phyloP scores from a whole-genome alignment of 2,797 vertebrate genomes.

The Peromyscus nudipes region DNA sequence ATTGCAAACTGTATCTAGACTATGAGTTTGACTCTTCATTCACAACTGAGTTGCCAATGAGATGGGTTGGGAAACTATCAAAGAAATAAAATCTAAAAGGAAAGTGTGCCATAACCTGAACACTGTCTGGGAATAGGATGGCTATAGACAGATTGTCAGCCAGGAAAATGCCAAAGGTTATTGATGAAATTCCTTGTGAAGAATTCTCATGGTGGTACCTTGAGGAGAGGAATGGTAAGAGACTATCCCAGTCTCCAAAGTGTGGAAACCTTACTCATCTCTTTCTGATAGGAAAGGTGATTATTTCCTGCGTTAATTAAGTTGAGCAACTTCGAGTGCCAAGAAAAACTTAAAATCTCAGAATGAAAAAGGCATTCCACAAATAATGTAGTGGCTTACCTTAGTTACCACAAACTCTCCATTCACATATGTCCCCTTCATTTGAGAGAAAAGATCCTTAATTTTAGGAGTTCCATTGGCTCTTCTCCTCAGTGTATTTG shows the following conservation, averaged over 20 bases:
- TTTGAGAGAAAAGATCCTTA: background rate
- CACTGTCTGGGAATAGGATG: background rate
- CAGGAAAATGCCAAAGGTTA: background rate
- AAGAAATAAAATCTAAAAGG: background rate
- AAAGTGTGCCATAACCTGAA: background rate
- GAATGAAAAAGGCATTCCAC: background rate
- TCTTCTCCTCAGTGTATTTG: background rate
- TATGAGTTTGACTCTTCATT: background rate
- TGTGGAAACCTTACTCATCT: background rate
- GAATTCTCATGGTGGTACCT: background rate
- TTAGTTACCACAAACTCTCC: slow-evolving; percentile 20
- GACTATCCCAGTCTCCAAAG: background rate
- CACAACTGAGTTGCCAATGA: background rate
- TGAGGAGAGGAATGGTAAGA: background rate
- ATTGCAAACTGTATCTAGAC: background rate
- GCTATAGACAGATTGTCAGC: background rate
- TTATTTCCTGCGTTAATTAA: background rate
- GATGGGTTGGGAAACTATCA: background rate
- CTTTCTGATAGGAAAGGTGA: background rate
- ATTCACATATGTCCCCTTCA: slow-evolving; percentile 51
- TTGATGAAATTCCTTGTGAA: background rate
- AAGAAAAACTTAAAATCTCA: background rate
- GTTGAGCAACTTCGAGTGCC: background rate
- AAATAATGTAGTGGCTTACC: slow-evolving; percentile 37
- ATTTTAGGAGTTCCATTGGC: slow-evolving; percentile 60